Percentiles rank a stretch among this genome's conserved stretches.
Conservation (phyloP, 1,140 invertebrate species). For the Pseudobourletiella spinata region DNA sequence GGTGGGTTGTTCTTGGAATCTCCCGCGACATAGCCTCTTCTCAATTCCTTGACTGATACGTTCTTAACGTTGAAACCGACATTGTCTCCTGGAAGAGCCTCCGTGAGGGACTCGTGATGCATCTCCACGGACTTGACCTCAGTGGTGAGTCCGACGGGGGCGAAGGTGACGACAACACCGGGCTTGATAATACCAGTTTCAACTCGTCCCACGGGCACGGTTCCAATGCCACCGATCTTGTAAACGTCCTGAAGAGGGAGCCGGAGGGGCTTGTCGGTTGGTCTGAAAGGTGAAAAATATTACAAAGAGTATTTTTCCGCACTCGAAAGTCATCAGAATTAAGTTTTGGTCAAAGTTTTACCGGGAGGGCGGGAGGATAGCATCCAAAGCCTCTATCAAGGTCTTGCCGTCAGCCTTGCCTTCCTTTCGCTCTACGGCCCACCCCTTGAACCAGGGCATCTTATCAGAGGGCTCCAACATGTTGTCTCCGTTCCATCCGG, state of each 20-base stretch:
- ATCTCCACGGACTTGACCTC: conserved; percentile 99
- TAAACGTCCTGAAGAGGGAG: conserved; percentile 96
- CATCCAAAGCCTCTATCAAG: conserved; percentile 86
- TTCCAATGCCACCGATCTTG: conserved; percentile 99
- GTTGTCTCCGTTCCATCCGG: conserved; percentile 97
- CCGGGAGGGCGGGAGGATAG: conserved; percentile 82
- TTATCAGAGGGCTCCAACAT: conserved; percentile 88
- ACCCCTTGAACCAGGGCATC: conserved; percentile 96
- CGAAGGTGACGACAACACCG: conserved; percentile 96
- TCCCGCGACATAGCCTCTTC: conserved; percentile 92
- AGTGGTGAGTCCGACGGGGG: conserved; percentile 86
- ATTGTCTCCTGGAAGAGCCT: conserved; percentile 95
- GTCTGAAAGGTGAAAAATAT: conserved; percentile 39
- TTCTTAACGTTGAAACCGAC: conserved; percentile 99
- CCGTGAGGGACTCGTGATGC: conserved; percentile 93
- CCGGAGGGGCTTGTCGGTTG: conserved; percentile 91
- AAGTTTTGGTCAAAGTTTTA: conserved; percentile 12
- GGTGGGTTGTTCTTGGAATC: conserved; percentile 95
- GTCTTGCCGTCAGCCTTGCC: conserved; percentile 80
- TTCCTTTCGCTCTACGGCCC: conserved; percentile 85
- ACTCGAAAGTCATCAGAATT: background rate
- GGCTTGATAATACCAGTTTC: conserved; percentile 97
- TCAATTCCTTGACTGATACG: conserved; percentile 95
- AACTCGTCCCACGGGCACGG: conserved; percentile 95
- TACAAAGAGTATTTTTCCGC: too few species aligned